phyloP scores from a whole-genome alignment of 2,113 vertebrate species.

The Catharus fuscescens region DNA sequence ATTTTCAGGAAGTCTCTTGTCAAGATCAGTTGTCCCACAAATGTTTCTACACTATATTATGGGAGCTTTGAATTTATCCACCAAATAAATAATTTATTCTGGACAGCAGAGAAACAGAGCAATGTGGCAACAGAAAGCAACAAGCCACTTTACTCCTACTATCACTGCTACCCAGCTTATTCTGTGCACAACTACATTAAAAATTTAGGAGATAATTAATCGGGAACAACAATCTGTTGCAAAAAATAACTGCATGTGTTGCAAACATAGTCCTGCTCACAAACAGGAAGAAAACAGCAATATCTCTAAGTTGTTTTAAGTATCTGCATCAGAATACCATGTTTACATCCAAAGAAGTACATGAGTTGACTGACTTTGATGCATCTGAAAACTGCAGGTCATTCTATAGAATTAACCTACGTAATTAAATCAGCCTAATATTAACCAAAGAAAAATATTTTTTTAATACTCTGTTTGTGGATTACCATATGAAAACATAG shows the following conservation, averaged over 20 bases:
- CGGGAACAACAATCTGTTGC: not conserved
- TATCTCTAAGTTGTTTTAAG: not conserved
- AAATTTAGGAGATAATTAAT: not conserved
- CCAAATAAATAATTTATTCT: not conserved
- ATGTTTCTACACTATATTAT: not conserved
- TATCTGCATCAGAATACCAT: not conserved
- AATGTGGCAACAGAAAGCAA: not conserved
- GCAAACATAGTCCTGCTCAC: not conserved
- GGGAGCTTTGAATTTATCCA: not conserved
- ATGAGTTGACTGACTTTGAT: not conserved
- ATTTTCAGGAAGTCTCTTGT: not conserved
- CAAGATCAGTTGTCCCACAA: not conserved
- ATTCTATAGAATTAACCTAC: not conserved
- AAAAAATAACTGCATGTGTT: not conserved
- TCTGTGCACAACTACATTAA: not conserved
- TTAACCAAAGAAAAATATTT: not conserved
- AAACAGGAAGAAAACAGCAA: not conserved
- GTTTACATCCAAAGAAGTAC: not conserved
- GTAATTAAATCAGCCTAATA: not conserved
- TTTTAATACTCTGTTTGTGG: not conserved
- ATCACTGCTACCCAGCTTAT: not conserved
- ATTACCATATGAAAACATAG: not conserved
- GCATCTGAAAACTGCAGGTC: not conserved
- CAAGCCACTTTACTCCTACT: not conserved
- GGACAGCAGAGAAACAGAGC: not conserved